Base-by-base conservation (phyloP, 2,888 invertebrate species). In the Apamea anceps region DNA sequence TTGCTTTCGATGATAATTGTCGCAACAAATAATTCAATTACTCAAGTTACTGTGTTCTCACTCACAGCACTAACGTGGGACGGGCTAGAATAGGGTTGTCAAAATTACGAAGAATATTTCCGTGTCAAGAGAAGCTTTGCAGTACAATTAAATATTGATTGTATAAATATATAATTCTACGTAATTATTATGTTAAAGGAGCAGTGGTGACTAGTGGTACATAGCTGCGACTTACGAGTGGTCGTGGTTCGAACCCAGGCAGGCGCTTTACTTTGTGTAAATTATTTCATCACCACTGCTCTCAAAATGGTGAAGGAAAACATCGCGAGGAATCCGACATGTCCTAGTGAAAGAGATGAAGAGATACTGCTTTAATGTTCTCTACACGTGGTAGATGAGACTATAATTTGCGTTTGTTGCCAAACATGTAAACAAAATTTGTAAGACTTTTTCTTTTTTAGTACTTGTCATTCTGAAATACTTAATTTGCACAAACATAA, bases 11-110 rank as follows among this genome's bases (percentile, higher is more conserved):
- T 63, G 37, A 60, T 66, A 63, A 74, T 71, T 75, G 68, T 73
- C 62, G 21, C 62, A 37, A 73, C 75, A 75, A 75, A 83, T 79
- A 85, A 86, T 86, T 66, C 37, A 18, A 63, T 81, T 54, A 75
- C n/a, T 51, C 72, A 72, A 85, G 77, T 83, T 85, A 79, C 83
- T 8, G 45, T 63, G 70, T 85, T 79, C 70, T 76, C 21, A 2
- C 68, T 28, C 51, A 18, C 37, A 79, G 72, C 67, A 86, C 37
- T 73, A 51, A 6, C 51, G 67, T 68, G 1, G 48, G 15, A 7
- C 18, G n/a, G 37, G 71, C 51, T 28, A 0, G 10, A 0, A 21
- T 13, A 85, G 86, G 85, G 85, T 60, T 79, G 86, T 42, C 79
- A 28, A 62, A n/a, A 21, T 2, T 25, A 1, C 37, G 32, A 37